These are phyloP conservation scores for Intellagama lesueurii DNA, from an alignment of 2,797 vertebrate species.

Conservation along the genomic window DNA sequence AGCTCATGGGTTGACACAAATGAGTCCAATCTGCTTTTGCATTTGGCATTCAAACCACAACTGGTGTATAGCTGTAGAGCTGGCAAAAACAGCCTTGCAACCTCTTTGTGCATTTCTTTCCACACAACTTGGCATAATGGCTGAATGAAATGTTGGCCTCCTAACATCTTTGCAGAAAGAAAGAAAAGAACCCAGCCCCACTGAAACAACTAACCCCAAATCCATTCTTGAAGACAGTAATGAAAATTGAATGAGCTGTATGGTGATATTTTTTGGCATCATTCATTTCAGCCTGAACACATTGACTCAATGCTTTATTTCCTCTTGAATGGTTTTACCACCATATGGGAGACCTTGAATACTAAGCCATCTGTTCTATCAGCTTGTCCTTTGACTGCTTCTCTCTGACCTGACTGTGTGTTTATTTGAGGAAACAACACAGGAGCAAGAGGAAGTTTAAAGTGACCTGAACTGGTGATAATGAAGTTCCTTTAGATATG, in stretches of 20 bases:
- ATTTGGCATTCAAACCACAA: too few relatives aligned
- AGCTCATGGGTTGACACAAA: too few relatives aligned
- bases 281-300: conserved; percentile 53
- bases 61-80: too few relatives aligned
- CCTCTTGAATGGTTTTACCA: conserved; percentile 66
- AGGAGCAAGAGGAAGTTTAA: background rate
- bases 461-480: background rate
- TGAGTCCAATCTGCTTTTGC: too few relatives aligned
- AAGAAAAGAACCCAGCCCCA: background rate
- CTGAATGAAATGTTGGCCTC: background rate
- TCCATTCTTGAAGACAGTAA: background rate
- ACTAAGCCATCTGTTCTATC: conserved; percentile 34
- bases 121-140: background rate
- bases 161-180: background rate
- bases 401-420: fast-evolving
- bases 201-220: background rate
- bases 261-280: conserved; percentile 52
- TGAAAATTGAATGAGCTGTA: conserved; percentile 40
- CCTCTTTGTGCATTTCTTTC: background rate
- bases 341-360: conserved; percentile 48
- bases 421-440: fast-evolving
- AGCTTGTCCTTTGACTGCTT: conserved; percentile 9
- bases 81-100: background rate
- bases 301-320: conserved; percentile 69
- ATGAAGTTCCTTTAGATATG: background rate